phyloP scores from a whole-genome alignment of 2,888 invertebrate genomes.

The Steinernema hermaphroditum region DNA sequence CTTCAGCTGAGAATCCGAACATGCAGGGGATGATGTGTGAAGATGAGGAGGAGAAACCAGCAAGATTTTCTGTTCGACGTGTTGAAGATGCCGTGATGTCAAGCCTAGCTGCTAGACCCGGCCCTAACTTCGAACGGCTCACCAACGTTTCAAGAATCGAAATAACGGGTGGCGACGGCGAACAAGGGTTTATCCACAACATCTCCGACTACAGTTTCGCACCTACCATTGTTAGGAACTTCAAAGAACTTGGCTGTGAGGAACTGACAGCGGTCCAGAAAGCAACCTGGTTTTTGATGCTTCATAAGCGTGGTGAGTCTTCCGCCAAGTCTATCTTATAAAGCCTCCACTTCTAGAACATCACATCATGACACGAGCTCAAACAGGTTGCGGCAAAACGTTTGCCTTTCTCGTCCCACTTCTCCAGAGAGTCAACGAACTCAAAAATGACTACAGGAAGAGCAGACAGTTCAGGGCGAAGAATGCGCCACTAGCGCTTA shows the following conservation, averaged over 20 bases:
- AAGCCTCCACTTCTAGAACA: background rate
- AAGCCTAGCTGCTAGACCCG: background rate
- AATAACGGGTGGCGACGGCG: background rate
- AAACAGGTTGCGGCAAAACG: constrained; percentile 1
- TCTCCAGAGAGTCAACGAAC: background rate
- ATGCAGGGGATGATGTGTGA: background rate
- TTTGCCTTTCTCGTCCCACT: background rate
- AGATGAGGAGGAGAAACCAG: background rate
- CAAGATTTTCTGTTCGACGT: background rate
- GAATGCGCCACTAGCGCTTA: background rate
- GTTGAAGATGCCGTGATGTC: background rate
- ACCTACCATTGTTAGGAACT: background rate
- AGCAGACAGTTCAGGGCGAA: background rate
- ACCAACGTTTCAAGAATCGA: background rate
- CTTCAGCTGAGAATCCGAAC: background rate
- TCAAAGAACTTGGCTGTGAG: background rate
- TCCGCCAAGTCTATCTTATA: background rate
- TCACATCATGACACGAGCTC: background rate
- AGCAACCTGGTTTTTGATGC: background rate
- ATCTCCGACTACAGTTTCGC: background rate
- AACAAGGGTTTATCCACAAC: background rate
- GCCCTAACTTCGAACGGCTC: background rate
- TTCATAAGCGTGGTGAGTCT: background rate
- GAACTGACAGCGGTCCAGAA: constrained; percentile 2
- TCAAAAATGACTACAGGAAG: background rate